Evolutionary conservation across 2,113 vertebrate species (phyloP), one percentile per base, ranked within the genome.

Genomic region (Toxostoma redivivum): DNA sequence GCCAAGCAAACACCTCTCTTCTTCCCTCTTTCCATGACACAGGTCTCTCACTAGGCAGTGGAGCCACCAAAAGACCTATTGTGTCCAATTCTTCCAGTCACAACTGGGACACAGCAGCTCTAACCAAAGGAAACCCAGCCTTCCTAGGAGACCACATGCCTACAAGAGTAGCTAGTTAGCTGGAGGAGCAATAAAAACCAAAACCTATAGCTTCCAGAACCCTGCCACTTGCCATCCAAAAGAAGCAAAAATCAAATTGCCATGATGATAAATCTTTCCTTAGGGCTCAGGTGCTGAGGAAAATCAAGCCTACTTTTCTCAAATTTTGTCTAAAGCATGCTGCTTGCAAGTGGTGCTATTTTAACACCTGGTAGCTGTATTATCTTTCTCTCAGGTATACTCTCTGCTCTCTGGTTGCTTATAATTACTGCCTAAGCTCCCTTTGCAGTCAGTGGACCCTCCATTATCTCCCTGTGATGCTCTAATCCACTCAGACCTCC

Each of bases 401-500:
- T 76, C 24, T 71, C 74, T 57, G 35, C 66, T 82, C 53, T 90
- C 74, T 84, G 25, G 58, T 70, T 87, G 67, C 78, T 94, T 77
- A 48, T 90, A 91, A 94, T 95, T 93, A 83, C 82, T 67, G 62
- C 70, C 71, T 86, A 72, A 84, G 51, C 51, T 72, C 61, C 48
- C 76, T 85, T 31, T 64, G 57, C 92, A 89, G 89, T 54, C 88
- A 71, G 23, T 12, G 4, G 73, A 73, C 79, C 82, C 38, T 67
- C 66, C 61, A 69, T 97, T 95, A 94, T 95, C 94, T 88, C 85
- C 67, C 69, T 3, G 2, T 38, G 87, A 74, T 69, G 65, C 67
- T 60, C 27, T 74, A 88, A 73, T 88, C 69, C 62, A 70, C 81
- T 85, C 86, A 89, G 93, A 94, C 78, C 88, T 86, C 88, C 86